Evolutionary conservation across 23 tunicate species (phyloP).

Genomic region (Corella eumyota): DNA sequence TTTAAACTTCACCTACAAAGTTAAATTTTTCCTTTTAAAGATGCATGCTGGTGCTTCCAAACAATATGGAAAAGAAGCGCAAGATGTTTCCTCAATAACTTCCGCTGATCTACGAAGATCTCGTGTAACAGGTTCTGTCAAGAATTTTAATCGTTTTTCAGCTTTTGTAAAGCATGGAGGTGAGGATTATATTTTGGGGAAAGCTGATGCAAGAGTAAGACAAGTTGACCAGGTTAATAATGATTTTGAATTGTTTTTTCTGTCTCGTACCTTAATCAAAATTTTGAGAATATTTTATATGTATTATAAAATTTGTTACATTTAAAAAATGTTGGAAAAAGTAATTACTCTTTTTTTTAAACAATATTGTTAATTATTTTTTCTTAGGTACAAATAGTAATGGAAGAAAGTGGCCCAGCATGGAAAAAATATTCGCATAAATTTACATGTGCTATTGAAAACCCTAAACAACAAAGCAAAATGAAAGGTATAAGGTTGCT

Average conservation of each 20-base stretch:
- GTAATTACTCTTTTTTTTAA: no score
- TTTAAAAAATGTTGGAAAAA: not conserved
- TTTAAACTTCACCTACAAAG: no score
- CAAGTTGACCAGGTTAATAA: conserved; percentile 61
- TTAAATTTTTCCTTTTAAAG: no score
- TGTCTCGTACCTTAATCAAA: not conserved
- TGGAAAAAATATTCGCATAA: conserved; percentile 41
- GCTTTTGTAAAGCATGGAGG: conserved; percentile 90
- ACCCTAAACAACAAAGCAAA: conserved; percentile 87
- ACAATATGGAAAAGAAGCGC: conserved; percentile 60
- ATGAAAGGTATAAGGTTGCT: conserved; percentile 75
- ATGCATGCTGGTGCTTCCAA: conserved; percentile 32
- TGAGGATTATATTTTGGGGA: conserved; percentile 77
- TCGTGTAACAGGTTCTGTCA: conserved; percentile 49
- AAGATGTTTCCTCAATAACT: conserved; percentile 31
- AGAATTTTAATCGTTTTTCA: conserved; percentile 78
- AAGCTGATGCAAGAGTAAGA: conserved; percentile 81
- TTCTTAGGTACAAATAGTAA: conserved; percentile 49
- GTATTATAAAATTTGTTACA: not conserved
- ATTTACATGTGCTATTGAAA: conserved; percentile 58
- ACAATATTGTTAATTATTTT: no score
- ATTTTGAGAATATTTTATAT: not conserved
- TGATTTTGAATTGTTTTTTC: no score
- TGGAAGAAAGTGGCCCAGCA: conserved; percentile 25
- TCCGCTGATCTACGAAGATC: conserved; percentile 40